Evolutionary conservation across 2,797 vertebrate genomes (phyloP).

Genomic region (Dendrocincla tyrannina): DNA sequence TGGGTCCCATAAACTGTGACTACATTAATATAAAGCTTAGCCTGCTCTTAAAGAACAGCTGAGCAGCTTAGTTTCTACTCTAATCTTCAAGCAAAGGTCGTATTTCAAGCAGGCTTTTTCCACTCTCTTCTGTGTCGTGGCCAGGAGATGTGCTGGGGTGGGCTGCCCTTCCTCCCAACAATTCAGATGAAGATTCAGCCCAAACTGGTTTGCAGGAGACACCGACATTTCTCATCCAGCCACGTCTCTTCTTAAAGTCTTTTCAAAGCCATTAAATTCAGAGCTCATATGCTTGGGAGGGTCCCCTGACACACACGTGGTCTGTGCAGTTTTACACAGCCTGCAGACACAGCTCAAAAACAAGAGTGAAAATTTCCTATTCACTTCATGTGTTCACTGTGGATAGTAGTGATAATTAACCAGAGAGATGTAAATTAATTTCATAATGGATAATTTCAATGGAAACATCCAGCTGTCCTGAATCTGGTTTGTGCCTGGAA

Average conservation of each 20-base stretch:
- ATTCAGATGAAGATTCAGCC: background rate
- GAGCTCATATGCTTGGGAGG: background rate
- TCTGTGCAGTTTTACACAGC: background rate
- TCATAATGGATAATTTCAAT: conserved; percentile 24
- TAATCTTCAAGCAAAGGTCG: background rate
- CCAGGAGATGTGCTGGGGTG: accelerated
- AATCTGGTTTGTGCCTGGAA: background rate
- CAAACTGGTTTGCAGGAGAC: background rate
- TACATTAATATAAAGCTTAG: background rate
- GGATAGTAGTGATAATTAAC: conserved; percentile 26
- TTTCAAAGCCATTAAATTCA: background rate
- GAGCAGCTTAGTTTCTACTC: background rate
- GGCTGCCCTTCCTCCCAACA: background rate
- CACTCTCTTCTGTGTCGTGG: background rate
- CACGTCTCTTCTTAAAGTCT: background rate
- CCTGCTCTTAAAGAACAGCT: conserved; percentile 12
- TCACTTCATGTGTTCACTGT: background rate
- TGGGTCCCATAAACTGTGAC: conserved; percentile 12
- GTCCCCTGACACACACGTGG: background rate
- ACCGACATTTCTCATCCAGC: background rate
- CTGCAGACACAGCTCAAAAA: background rate
- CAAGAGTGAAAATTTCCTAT: conserved; percentile 21
- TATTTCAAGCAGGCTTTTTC: background rate
- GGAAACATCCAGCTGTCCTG: conserved; percentile 22
- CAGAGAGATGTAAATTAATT: conserved; percentile 35